Evolutionary conservation across 2,113 vertebrate species (phyloP), one percentile per base, ranked within the genome.

Genomic region (Machaerirhynchus nigripectus): DNA sequence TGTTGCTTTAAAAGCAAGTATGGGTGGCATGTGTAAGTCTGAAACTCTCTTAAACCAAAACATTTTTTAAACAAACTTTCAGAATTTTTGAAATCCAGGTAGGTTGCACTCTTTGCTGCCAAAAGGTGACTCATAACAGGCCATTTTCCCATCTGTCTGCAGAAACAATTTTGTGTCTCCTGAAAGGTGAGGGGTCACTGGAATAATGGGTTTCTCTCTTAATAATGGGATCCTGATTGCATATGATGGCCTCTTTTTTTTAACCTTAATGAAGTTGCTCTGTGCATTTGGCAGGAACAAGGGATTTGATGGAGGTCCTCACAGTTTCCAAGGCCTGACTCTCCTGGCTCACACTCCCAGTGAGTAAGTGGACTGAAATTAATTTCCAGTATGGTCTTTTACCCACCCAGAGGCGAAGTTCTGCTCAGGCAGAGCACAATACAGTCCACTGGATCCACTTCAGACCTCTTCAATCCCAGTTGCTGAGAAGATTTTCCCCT

Each of bases 201-300:
- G 8, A 31, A 87, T 75, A 84, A 86, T 67, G 52, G 39, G 35
- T 87, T 84, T 81, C 37, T 84, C 64, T 55, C 49, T 13, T 89
- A 70, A 40, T 81, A 84, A 92, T 78, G 90, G 39, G 60, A 78
- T 55, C 77, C 50, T 59, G 50, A 89, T 78, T 88, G 76, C 65
- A 15, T 35, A 5, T 28, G 52, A 81, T 59, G 50, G 50, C 8
- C 5, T 23, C 26, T 27, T 47, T 71, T 87, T 23, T 63, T 56
- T 67, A 68, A 73, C 49, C 27, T 81, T 86, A 78, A 96, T 93
- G 68, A 87, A 89, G 76, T 26, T 79, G 18, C 52, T 76, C 67
- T 26, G 9, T 67, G 60, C 56, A 31, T 64, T 87, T 95, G 91
- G 47, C 73, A 85, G 71, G 68, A 74, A 19, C 12, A 47, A 77